These are phyloP conservation scores for Drosophila littoralis DNA, from an alignment of 1,140 invertebrate genomes.

Conservation along the genomic window DNA sequence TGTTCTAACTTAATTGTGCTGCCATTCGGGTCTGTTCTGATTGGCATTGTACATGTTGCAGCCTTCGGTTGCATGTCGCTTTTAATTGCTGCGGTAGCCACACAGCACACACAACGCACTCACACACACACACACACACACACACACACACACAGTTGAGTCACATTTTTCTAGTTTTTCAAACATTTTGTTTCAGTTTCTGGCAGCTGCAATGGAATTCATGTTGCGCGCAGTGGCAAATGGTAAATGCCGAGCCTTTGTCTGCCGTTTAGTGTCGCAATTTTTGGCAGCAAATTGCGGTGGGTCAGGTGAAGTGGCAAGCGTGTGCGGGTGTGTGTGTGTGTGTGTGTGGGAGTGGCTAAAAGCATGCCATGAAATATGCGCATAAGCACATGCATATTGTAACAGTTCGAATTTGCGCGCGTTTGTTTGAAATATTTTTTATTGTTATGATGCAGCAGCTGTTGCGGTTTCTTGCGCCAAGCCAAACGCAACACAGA, in stretches of 20 bases:
- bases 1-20: neutral
- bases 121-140: neutral
- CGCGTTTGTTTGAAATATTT: slow-evolving; percentile 13
- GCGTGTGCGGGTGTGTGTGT: neutral
- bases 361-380: slow-evolving; percentile 35
- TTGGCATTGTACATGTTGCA: slow-evolving; percentile 18
- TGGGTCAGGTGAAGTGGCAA: slow-evolving; percentile 23
- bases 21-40: slow-evolving; percentile 11
- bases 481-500: neutral
- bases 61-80: slow-evolving; percentile 9
- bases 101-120: neutral
- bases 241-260: slow-evolving; percentile 38
- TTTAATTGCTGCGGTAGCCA: slow-evolving; percentile 41
- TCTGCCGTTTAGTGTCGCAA: slow-evolving; percentile 36
- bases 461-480: slow-evolving; percentile 19
- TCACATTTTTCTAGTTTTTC: slow-evolving; percentile 6
- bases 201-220: slow-evolving; percentile 21
- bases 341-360: neutral
- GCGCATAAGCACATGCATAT: slow-evolving; percentile 43
- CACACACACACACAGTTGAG: neutral
- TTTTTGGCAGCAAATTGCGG: slow-evolving; percentile 43
- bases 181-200: neutral
- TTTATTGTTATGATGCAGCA: slow-evolving; percentile 19
- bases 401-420: slow-evolving; percentile 33
- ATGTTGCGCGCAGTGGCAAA: slow-evolving; percentile 10